Conservation (phyloP, 2,888 invertebrate species). For the Oxystoma pomonae region DNA sequence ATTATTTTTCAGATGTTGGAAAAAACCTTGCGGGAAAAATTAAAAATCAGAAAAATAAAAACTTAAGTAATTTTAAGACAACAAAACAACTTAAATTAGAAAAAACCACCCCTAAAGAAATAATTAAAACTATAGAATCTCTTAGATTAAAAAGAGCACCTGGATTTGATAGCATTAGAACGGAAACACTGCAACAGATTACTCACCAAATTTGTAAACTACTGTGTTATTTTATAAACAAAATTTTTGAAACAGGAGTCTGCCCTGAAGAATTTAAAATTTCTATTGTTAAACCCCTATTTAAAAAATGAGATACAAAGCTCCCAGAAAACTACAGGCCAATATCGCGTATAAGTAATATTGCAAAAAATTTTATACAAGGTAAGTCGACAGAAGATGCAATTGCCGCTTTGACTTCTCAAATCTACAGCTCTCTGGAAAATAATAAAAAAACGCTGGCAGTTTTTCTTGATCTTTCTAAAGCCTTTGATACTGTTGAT, state of each 20-base stretch:
- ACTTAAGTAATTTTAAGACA: background rate
- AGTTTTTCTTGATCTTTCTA: background rate
- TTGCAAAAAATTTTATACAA: background rate
- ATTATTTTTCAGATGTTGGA: no score
- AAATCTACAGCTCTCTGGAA: no score
- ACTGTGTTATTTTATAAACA: no score
- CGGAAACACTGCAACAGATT: background rate
- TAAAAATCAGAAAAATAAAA: background rate
- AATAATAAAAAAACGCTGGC: background rate
- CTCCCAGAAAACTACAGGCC: background rate
- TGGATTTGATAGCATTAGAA: background rate
- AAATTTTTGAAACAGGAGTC: no score
- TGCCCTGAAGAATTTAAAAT: no score
- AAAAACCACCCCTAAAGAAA: no score
- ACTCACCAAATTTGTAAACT: background rate
- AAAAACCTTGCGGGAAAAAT: no score
- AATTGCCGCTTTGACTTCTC: no score
- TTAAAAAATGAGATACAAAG: background rate
- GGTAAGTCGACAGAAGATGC: background rate
- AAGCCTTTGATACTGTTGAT: no score
- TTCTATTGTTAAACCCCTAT: no score
- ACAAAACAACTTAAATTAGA: no score
- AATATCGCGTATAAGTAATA: background rate
- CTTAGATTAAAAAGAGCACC: background rate
- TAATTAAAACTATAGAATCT: background rate